Evolutionary conservation across 1,140 invertebrate genomes (phyloP), one percentile per base, ranked within the genome.

Genomic region (Phymastichus coffea): DNA sequence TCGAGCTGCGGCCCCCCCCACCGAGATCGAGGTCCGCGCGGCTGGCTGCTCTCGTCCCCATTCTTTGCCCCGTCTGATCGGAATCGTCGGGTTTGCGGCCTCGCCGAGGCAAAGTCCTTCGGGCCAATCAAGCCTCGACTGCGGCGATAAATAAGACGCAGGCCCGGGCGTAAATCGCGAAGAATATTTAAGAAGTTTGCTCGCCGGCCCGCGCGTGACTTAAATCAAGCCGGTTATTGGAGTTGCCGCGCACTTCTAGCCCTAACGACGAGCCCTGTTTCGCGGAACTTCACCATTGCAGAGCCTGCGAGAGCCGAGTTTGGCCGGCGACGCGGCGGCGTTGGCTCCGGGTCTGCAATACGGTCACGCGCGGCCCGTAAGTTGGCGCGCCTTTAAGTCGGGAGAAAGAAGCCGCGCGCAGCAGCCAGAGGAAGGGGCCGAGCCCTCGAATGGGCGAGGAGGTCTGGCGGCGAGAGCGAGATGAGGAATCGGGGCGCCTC

Each of bases 311-410:
- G 23, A 46, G 14, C 14, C 25, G 4, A 44, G 37, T 28, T 48
- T 33, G 55, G 48, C 57, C 55, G 22, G 30, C 37, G 47, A n/a
- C n/a, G 35, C 23, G 28, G 52, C 44, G 41, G 47, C n/a, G n/a
- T n/a, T n/a, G n/a, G n/a, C n/a, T n/a, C n/a, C n/a, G n/a, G 35
- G 65, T 71, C 69, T 64, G 58, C 62, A 75, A 72, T 72, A 72
- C 68, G 64, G 68, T 76, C 71, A 74, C 71, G 69, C 66, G 64
- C 67, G 59, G 61, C 69, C 70, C 68, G 65, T 72, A 70, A 73
- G 69, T 74, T 71, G 63, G 65, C 63, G 64, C 58, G 58, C 53
- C 60, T 67, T 64, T 68, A 72, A 70, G 70, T 71, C 68, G 69
- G 67, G 71, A 72, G 69, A 67, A 66, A 65, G 54, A 57, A 53